Percentiles rank a stretch among this genome's conserved stretches.
Evolutionary conservation across 35 echinoderm and acorn worm species (phyloP).

Genomic region (Nesometra sesokonis): DNA sequence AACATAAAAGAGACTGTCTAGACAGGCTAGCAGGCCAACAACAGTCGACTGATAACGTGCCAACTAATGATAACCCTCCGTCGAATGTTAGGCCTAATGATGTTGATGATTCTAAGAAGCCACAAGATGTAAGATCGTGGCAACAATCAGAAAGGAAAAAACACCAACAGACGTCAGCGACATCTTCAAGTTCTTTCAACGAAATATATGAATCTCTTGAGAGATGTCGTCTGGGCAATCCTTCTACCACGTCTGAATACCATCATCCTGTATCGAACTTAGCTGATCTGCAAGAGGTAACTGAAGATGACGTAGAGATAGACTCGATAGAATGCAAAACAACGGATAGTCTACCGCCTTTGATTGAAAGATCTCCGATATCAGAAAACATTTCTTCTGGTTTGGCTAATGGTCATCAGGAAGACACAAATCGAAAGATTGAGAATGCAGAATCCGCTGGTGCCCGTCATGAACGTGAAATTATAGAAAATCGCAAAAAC

Average conservation of each 20-base stretch:
- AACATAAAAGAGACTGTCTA: neutral
- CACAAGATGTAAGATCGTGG: too few relatives aligned
- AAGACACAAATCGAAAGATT: neutral
- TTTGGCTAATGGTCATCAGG: neutral
- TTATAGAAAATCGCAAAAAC: too few relatives aligned
- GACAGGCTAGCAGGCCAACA: neutral
- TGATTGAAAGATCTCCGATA: neutral
- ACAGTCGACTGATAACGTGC: too few relatives aligned
- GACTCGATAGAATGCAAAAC: neutral
- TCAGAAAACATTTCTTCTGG: neutral
- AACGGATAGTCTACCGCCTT: neutral
- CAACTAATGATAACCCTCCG: too few relatives aligned
- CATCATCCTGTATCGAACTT: too few relatives aligned
- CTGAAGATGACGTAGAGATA: neutral
- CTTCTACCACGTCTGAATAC: too few relatives aligned
- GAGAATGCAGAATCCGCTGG: neutral
- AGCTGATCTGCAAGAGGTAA: neutral
- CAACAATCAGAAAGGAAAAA: neutral
- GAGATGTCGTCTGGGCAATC: neutral
- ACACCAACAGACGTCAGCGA: neutral
- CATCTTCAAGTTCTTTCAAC: neutral
- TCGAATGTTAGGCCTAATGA: too few relatives aligned
- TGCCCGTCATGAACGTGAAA: neutral
- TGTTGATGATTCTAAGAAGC: too few relatives aligned
- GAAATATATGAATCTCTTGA: neutral